phyloP scores from a whole-genome alignment of 2,113 vertebrate species.

The Shinisaurus crocodilurus region DNA sequence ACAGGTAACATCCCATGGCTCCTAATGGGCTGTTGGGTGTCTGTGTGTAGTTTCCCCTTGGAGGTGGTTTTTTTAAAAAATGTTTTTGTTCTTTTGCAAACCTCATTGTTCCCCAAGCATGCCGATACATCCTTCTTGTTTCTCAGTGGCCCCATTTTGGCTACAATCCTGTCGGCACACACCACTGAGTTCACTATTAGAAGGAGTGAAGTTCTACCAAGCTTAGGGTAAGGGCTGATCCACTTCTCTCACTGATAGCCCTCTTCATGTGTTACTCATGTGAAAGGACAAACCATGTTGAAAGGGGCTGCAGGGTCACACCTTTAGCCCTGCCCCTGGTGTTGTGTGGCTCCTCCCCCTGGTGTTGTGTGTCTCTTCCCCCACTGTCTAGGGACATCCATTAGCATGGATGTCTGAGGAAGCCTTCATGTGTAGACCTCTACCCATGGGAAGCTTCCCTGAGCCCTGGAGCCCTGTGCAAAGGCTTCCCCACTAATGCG shows the following conservation, averaged over 20 bases:
- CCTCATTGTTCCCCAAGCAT: neutral
- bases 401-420: too few species aligned
- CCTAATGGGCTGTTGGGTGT: too few species aligned
- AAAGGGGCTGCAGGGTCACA: neutral
- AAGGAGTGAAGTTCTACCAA: neutral
- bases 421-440: too few species aligned
- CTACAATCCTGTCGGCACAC: neutral
- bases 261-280: neutral
- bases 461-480: too few species aligned
- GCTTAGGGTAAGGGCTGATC: neutral
- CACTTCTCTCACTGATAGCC: slow-evolving; percentile 24
- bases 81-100: neutral
- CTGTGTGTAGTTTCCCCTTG: neutral
- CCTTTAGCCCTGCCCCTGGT: neutral
- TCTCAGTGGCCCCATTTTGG: neutral
- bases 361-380: too few species aligned
- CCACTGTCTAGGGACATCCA: too few species aligned
- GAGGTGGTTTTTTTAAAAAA: neutral
- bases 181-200: neutral
- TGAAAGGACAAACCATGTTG: neutral
- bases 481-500: neutral
- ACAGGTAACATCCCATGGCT: too few species aligned
- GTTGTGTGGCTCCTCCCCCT: neutral
- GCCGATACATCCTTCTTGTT: neutral
- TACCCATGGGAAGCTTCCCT: too few species aligned